Percentiles rank a stretch among this genome's conserved stretches.
Evolutionary conservation across 2,113 vertebrate genomes (phyloP).

Genomic region (Scomber scombrus): DNA sequence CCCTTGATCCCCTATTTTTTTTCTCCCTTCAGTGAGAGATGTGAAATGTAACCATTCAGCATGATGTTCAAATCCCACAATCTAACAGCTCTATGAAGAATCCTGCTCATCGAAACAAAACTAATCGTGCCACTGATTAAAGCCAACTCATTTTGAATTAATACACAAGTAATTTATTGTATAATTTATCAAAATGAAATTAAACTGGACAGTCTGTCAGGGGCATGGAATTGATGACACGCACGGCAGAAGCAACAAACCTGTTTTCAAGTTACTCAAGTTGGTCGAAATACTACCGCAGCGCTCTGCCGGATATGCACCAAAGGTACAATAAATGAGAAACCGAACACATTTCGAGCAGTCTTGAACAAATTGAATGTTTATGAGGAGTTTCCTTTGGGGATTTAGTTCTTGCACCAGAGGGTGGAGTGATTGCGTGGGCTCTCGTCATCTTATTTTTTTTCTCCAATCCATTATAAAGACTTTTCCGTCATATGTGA

Average conservation of each 20-base stretch:
- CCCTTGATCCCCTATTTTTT: conserved; percentile 66
- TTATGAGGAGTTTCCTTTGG: conserved; percentile 79
- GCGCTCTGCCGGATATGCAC: conserved; percentile 58
- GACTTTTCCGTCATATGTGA: conserved; percentile 71
- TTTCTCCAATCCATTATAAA: conserved; percentile 67
- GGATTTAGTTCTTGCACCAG: conserved; percentile 81
- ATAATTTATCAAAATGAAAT: conserved; percentile 49
- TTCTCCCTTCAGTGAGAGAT: conserved; percentile 53
- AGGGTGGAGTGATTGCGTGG: conserved; percentile 78
- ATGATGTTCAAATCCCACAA: conserved; percentile 59
- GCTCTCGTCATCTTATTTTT: conserved; percentile 76
- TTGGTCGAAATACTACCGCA: conserved; percentile 53
- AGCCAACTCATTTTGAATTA: conserved; percentile 54
- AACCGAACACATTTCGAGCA: conserved; percentile 59
- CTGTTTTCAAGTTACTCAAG: conserved; percentile 64
- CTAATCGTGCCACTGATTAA: conserved; percentile 56
- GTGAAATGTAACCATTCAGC: conserved; percentile 59
- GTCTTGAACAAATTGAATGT: conserved; percentile 79
- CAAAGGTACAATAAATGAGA: conserved; percentile 73
- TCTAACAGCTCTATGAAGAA: conserved; percentile 45
- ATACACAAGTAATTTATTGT: conserved; percentile 51
- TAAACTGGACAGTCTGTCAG: conserved; percentile 42
- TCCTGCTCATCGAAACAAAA: conserved; percentile 63
- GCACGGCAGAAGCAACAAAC: conserved; percentile 54
- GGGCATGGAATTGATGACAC: conserved; percentile 40